These are phyloP conservation scores for Diaperis boleti DNA, from an alignment of 2,888 invertebrate species.

Conservation along the genomic window DNA sequence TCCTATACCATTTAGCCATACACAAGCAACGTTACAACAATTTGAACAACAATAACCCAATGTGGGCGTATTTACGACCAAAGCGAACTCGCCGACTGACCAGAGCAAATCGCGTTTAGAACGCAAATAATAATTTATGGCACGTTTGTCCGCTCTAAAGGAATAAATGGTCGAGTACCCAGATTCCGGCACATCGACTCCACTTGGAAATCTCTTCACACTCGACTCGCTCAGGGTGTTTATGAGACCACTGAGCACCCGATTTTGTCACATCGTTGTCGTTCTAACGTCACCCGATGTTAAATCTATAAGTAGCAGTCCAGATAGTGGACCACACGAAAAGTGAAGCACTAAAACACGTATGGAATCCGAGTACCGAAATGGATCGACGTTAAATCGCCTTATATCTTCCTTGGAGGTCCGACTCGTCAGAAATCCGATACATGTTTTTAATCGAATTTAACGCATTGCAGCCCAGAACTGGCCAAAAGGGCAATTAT, in stretches of 20 bases:
- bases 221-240: slow-evolving; percentile 16
- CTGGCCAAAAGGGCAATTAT: slow-evolving; percentile 48
- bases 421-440: slow-evolving; percentile 63
- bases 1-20: too few species aligned
- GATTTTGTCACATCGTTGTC: slow-evolving; percentile 57
- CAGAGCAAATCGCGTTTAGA: slow-evolving; percentile 46
- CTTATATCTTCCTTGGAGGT: slow-evolving; percentile 62
- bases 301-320: slow-evolving; percentile 55
- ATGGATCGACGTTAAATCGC: slow-evolving; percentile 49
- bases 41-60: slow-evolving; percentile 18
- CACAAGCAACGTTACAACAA: slow-evolving; percentile 8
- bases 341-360: slow-evolving; percentile 23
- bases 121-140: slow-evolving; percentile 43
- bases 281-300: slow-evolving; percentile 51
- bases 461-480: slow-evolving; percentile 62
- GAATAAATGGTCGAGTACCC: too few species aligned
- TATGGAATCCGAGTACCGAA: not conserved
- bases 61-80: slow-evolving; percentile 36
- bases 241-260: slow-evolving; percentile 48
- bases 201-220: not conserved
- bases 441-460: slow-evolving; percentile 65
- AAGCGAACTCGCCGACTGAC: slow-evolving; percentile 40
- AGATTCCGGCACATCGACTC: not conserved
- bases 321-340: slow-evolving; percentile 4
- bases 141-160: not conserved